Conservation (phyloP, 2,888 invertebrate genomes). For the Eudasyphora cyanicolor region DNA sequence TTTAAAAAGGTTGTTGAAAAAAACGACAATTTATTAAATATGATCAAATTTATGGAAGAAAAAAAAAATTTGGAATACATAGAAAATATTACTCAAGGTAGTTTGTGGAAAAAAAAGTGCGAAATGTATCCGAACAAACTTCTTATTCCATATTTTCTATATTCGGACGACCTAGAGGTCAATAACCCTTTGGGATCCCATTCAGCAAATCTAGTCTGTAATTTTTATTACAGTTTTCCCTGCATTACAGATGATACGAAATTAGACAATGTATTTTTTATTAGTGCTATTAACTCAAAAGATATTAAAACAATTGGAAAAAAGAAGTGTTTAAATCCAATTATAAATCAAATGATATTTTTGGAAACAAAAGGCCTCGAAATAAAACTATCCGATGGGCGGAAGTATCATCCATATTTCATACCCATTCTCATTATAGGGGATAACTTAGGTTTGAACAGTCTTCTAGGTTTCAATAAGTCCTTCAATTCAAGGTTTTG, state of each 20-base stretch:
- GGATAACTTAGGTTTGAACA: constrained; percentile 8
- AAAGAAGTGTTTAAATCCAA: constrained; percentile 2
- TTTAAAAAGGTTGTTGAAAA: constrained; percentile 31
- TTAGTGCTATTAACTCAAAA: not conserved
- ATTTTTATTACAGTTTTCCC: constrained; percentile 26
- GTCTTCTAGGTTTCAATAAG: constrained; percentile 5
- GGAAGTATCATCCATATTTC: not conserved
- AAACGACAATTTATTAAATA: constrained; percentile 8
- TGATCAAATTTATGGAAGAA: not conserved
- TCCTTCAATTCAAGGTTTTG: constrained; percentile 7
- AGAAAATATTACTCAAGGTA: constrained; percentile 32
- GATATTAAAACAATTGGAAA: constrained; percentile 12
- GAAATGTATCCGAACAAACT: constrained; percentile 30
- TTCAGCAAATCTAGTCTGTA: constrained; percentile 2
- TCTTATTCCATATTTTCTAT: constrained; percentile 39
- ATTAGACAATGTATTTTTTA: constrained; percentile 16
- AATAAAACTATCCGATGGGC: not conserved
- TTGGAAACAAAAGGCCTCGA: not conserved
- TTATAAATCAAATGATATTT: constrained; percentile 11
- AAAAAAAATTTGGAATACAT: not conserved
- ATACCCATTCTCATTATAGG: constrained; percentile 22
- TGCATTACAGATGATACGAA: constrained; percentile 10
- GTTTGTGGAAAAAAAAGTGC: constrained; percentile 33
- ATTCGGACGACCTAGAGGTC: constrained; percentile 48
- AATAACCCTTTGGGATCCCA: constrained; percentile 31